A percentile compares a stretch with the other conserved stretches of the same genome.
phyloP scores from a whole-genome alignment of 1,140 invertebrate genomes.

The Zaprionus taronus region DNA sequence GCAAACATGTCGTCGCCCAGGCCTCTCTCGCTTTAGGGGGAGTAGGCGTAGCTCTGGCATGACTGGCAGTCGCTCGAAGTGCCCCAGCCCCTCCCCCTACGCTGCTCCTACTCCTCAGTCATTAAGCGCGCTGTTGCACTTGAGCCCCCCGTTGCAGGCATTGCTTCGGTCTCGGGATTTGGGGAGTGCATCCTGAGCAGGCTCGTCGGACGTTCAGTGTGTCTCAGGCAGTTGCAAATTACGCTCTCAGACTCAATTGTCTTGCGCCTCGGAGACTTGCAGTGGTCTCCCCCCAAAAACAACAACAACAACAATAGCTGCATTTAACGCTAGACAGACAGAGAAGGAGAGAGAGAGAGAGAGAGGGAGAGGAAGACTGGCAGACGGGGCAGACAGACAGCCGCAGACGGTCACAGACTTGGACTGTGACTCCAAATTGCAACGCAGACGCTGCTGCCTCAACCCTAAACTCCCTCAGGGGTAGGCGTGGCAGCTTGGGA shows the following conservation, averaged over 20 bases:
- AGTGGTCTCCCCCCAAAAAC: constrained; percentile 38
- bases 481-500: constrained; percentile 53
- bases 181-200: constrained; percentile 66
- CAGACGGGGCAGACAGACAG: constrained; percentile 11
- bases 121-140: constrained; percentile 69
- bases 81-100: background rate
- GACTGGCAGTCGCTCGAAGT: constrained; percentile 44
- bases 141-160: constrained; percentile 31
- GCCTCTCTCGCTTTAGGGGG: constrained; percentile 2
- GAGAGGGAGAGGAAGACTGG: background rate
- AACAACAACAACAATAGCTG: constrained; percentile 64
- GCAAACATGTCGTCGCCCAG: constrained; percentile 59
- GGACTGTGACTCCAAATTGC: constrained; percentile 30
- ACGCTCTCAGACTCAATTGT: constrained; percentile 81
- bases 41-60: constrained; percentile 53
- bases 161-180: constrained; percentile 33
- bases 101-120: constrained; percentile 43
- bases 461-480: background rate
- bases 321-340: constrained; percentile 79
- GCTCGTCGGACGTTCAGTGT: constrained; percentile 19
- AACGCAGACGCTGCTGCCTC: constrained; percentile 18
- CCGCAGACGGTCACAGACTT: constrained; percentile 53
- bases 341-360: background rate
- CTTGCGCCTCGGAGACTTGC: constrained; percentile 71
- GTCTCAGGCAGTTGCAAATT: constrained; percentile 82